Base-by-base conservation (phyloP, 2,113 vertebrate genomes). In the Nothobranchius furzeri region DNA sequence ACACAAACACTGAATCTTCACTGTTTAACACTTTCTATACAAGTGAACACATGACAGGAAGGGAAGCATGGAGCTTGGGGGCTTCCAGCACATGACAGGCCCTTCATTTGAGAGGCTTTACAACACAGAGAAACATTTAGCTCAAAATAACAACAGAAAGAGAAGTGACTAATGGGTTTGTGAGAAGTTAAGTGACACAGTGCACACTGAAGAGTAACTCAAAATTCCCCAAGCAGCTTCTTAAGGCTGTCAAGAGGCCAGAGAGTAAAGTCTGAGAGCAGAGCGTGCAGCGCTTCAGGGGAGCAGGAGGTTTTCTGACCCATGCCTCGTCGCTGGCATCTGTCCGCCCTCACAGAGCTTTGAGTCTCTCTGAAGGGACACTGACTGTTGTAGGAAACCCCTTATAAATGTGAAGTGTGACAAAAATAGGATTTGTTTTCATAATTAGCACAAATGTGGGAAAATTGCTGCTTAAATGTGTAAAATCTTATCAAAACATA, bases 31-130 rank as follows among this genome's bases (percentile, higher is more conserved):
- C 24, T 76, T 50, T 45, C 60, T 55, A 15, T 51, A 79, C 14
- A 45, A 74, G 64, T 15, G 36, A 20, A 60, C 75, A 66, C 81
- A 82, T 81, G 76, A 80, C 72, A 70, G 46, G 36, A 61, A 35
- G 67, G 4, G 30, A 56, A 17, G 57, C 45, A 0, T 15, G 17
- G 36, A 14, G 57, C 83, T 70, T 13, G 24, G 47, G 2, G 85
- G 50, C 63, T 12, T 2, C 48, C 12, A n/a, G 69, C 75, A 75
- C 62, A 85, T 82, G 83, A 85, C 59, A 37, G 53, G 61, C 37
- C 50, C 46, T 66, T 13, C 46, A 61, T 40, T 8, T 40, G 37
- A 40, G 10, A 13, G 54, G 20, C 45, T 52, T 12, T 24, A 7
- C 68, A 57, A 57, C 62, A 70, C 54, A 84, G 45, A 66, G 57